Evolutionary conservation across 2,888 invertebrate genomes (phyloP).

Genomic region (Caenorhabditis sp.): DNA sequence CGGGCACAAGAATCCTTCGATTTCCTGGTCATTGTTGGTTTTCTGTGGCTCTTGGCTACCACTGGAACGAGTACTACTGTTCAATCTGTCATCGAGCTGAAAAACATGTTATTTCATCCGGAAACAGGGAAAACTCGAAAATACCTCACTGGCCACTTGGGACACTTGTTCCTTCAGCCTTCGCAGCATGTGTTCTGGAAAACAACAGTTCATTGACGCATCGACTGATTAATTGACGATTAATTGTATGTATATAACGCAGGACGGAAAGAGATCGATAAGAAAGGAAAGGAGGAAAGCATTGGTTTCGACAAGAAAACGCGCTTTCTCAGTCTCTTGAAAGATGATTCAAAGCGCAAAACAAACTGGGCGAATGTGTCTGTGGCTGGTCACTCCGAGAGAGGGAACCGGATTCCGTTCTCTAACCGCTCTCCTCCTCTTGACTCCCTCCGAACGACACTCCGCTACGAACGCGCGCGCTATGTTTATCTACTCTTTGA

Average conservation of each 20-base stretch:
- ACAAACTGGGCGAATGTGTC: conserved; percentile 46
- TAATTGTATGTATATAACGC: conserved; percentile 17
- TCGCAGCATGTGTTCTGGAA: conserved; percentile 67
- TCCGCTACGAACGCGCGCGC: neutral
- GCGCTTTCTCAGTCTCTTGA: conserved; percentile 50
- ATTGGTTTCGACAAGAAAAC: conserved; percentile 52
- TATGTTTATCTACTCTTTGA: neutral
- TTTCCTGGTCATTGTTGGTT: conserved; percentile 63
- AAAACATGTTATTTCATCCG: conserved; percentile 20
- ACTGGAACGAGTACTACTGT: conserved; percentile 21
- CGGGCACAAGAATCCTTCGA: conserved; percentile 85
- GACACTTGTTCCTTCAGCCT: conserved; percentile 72
- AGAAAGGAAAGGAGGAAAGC: conserved; percentile 33
- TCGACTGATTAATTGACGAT: conserved; percentile 3
- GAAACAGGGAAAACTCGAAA: neutral
- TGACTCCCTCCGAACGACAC: conserved; percentile 14
- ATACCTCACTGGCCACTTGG: conserved; percentile 73
- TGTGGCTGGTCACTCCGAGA: conserved; percentile 39
- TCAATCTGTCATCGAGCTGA: conserved; percentile 66
- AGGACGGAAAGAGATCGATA: conserved; percentile 26
- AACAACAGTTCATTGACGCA: conserved; percentile 53
- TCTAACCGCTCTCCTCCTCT: conserved; percentile 7
- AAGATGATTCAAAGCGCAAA: conserved; percentile 59
- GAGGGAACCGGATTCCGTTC: conserved; percentile 53
- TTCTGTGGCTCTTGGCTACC: conserved; percentile 34